Conservation (phyloP, 2,113 vertebrate genomes). For the Vicugna pacos region DNA sequence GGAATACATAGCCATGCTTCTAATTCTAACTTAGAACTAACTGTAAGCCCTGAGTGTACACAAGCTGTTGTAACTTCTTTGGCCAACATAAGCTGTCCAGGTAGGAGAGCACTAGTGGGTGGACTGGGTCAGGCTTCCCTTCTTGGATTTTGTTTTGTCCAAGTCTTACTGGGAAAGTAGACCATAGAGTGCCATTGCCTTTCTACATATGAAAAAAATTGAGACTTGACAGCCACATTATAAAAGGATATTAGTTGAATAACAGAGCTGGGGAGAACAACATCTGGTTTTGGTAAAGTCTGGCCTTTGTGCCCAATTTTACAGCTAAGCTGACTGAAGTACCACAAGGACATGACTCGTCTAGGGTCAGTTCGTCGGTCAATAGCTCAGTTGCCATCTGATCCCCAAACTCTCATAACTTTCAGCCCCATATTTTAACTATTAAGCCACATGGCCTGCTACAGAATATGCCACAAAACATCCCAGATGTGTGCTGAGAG, state of each 20-base stretch:
- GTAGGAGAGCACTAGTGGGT: not conserved
- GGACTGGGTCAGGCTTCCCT: not conserved
- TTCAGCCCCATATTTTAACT: conserved; percentile 65
- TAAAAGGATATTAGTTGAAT: conserved; percentile 12
- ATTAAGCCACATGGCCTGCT: conserved; percentile 51
- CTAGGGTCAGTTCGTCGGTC: conserved; percentile 61
- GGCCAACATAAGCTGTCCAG: not conserved
- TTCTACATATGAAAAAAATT: not conserved
- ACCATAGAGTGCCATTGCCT: not conserved
- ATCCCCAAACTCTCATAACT: conserved; percentile 65
- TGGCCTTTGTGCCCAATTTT: conserved; percentile 56
- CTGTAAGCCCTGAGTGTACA: not conserved
- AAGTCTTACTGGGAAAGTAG: not conserved
- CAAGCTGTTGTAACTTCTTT: not conserved
- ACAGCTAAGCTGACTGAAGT: conserved; percentile 65
- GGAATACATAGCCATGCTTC: not conserved
- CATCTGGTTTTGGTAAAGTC: conserved; percentile 77
- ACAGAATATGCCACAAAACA: not conserved
- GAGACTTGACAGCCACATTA: not conserved
- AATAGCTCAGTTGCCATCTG: conserved; percentile 69
- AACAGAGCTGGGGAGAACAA: conserved; percentile 31
- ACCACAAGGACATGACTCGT: conserved; percentile 46
- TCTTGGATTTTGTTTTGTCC: not conserved
- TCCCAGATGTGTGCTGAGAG: conserved; percentile 65
- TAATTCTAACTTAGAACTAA: not conserved